phyloP scores from a whole-genome alignment of 2,797 vertebrate species.

The Pseudomugil gertrudae region DNA sequence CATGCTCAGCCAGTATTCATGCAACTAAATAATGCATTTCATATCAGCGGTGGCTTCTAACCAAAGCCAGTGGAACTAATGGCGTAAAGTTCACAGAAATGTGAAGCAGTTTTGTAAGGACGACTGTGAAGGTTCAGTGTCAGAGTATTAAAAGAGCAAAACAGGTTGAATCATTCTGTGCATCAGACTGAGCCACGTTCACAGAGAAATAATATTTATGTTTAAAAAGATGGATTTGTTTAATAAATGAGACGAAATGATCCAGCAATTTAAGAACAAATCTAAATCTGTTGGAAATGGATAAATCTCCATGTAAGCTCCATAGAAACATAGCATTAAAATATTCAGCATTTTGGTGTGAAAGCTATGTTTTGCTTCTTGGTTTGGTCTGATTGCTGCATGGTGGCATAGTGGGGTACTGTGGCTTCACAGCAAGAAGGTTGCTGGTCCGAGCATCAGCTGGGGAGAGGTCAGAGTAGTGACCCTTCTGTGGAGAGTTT shows the following conservation, averaged over 20 bases:
- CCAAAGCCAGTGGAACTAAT: conserved; percentile 9
- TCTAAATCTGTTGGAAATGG: not conserved
- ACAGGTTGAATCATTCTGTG: not conserved
- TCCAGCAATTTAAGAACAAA: not conserved
- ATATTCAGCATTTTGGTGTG: not conserved
- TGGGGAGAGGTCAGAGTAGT: too few species aligned
- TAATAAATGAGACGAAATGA: not conserved
- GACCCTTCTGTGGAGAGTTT: too few species aligned
- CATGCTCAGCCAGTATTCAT: conserved; percentile 22
- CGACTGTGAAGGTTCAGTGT: not conserved
- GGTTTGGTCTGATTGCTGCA: not conserved
- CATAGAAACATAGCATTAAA: not conserved
- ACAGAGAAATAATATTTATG: not conserved
- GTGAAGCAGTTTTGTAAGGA: not conserved
- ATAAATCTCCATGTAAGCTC: not conserved
- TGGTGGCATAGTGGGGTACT: too few species aligned
- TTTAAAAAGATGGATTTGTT: not conserved
- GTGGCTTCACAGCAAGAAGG: too few species aligned
- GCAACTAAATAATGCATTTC: conserved; percentile 29
- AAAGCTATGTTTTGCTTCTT: not conserved
- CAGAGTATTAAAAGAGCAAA: not conserved
- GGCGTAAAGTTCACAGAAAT: not conserved
- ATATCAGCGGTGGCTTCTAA: conserved; percentile 27
- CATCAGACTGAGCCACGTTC: not conserved
- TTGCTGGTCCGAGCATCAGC: too few species aligned